These are phyloP conservation scores for Harpagoxenus sublaevis DNA, from an alignment of 2,888 invertebrate genomes.

Conservation along the genomic window DNA sequence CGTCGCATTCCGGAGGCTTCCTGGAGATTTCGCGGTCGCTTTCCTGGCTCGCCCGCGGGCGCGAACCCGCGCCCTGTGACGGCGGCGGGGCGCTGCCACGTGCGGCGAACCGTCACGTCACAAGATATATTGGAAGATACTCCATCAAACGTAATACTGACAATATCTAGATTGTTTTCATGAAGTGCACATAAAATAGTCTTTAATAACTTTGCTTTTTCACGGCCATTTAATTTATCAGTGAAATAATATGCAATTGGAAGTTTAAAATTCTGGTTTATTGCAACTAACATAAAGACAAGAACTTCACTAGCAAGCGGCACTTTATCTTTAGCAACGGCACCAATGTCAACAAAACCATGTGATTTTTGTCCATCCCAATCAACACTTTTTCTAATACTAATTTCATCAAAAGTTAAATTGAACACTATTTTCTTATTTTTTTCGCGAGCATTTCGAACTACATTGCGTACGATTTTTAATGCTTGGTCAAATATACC, in stretches of 20 bases:
- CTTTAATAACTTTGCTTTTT: conserved; percentile 6
- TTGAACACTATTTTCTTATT: background rate
- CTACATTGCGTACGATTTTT: background rate
- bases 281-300: conserved; percentile 11
- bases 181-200: background rate
- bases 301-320: background rate
- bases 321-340: background rate
- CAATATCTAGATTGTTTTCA: background rate
- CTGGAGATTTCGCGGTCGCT: too few species aligned
- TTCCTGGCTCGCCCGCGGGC: too few species aligned
- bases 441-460: background rate
- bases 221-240: background rate
- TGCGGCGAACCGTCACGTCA: too few species aligned
- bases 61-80: too few species aligned
- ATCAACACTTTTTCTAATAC: conserved; percentile 17
- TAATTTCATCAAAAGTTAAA: conserved; percentile 31
- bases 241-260: background rate
- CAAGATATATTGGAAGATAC: background rate
- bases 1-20: too few species aligned
- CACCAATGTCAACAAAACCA: conserved; percentile 24
- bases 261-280: background rate
- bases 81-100: too few species aligned
- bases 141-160: background rate
- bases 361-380: conserved; percentile 25
- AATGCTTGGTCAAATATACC: background rate